These are phyloP conservation scores for Cepaea nemoralis DNA, from an alignment of 1,140 invertebrate genomes.

Conservation along the genomic window DNA sequence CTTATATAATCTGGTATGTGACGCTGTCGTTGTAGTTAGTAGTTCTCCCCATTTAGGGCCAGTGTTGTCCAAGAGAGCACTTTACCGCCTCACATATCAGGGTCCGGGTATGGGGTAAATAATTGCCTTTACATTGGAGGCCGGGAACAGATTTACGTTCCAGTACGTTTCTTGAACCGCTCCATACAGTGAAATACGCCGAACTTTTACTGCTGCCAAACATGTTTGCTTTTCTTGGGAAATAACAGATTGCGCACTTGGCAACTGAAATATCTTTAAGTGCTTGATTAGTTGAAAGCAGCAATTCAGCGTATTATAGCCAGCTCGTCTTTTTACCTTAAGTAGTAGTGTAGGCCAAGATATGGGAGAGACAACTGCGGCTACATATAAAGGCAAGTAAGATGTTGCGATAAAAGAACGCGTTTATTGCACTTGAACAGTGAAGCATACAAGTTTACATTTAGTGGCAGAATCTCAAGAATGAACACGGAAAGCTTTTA, in stretches of 20 bases:
- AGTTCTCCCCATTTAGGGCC: no score
- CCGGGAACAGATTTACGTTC: not conserved
- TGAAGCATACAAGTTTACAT: no score
- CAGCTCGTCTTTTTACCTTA: not conserved
- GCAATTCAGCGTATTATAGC: not conserved
- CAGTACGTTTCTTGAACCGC: not conserved
- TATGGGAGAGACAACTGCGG: not conserved
- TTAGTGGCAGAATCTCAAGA: no score
- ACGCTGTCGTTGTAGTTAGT: no score
- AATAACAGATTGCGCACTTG: constrained; percentile 13
- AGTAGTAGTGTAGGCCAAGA: not conserved
- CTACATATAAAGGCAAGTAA: not conserved
- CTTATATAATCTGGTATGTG: no score
- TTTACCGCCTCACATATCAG: not conserved
- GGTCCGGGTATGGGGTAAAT: not conserved
- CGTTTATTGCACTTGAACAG: no score
- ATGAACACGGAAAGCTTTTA: no score
- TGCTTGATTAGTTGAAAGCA: not conserved
- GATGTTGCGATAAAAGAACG: no score
- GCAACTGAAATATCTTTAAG: constrained; percentile 16
- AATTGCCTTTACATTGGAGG: not conserved
- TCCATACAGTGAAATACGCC: not conserved
- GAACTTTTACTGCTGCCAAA: not conserved
- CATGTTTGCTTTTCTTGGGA: constrained; percentile 6
- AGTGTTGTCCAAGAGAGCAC: not conserved